Evolutionary conservation across 2,113 vertebrate genomes (phyloP).

Genomic region (Tetrao urogallus): DNA sequence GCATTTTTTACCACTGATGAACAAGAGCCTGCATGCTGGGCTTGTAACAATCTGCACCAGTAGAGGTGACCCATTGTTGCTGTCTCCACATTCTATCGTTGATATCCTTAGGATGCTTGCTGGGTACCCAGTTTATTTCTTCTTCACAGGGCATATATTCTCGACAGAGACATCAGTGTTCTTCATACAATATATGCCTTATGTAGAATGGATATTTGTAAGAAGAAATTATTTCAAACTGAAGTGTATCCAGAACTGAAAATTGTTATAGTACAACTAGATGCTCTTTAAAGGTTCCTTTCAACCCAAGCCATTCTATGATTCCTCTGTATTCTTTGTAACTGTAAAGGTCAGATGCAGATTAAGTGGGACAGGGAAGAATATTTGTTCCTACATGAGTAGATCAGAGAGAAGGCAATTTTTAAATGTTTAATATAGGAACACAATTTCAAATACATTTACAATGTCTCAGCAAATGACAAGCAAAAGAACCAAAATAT

Average conservation of each 20-base stretch:
- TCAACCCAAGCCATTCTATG: neutral
- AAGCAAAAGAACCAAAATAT: neutral
- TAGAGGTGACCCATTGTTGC: neutral
- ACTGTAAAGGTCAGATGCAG: neutral
- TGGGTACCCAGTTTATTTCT: neutral
- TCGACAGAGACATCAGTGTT: neutral
- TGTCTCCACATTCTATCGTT: neutral
- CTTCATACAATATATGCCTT: accelerated
- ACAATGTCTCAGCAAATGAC: neutral
- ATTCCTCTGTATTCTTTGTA: neutral
- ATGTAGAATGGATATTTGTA: neutral
- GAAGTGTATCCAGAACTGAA: neutral
- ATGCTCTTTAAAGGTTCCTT: neutral
- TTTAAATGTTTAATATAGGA: neutral
- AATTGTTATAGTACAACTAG: neutral
- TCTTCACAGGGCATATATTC: neutral
- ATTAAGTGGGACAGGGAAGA: neutral
- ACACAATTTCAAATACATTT: neutral
- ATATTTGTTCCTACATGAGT: neutral
- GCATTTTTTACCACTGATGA: neutral
- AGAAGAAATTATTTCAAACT: neutral
- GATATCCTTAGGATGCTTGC: neutral
- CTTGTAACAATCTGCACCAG: too few relatives aligned
- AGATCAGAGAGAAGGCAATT: neutral
- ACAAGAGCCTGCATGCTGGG: neutral